phyloP scores from a whole-genome alignment of 2,888 invertebrate genomes.

The Drosophila affinis region DNA sequence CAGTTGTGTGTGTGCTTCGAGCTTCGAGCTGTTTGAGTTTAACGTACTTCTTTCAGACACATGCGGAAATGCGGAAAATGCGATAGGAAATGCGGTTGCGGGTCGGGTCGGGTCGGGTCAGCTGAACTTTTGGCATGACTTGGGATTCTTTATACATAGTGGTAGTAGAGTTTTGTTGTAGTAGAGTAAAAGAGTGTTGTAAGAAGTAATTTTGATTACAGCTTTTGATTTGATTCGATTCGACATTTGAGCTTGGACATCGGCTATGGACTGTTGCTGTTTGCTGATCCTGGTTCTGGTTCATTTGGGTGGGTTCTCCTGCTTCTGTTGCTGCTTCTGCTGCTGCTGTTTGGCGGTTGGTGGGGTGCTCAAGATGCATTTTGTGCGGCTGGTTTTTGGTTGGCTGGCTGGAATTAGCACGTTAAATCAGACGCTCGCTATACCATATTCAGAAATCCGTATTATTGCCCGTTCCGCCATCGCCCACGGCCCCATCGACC shows the following conservation, averaged over 20 bases:
- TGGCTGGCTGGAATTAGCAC: constrained; percentile 79
- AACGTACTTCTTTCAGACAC: constrained; percentile 75
- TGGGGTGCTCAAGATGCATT: constrained; percentile 20
- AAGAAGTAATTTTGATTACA: constrained; percentile 65
- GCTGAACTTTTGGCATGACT: constrained; percentile 20
- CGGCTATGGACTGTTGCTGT: constrained; percentile 22
- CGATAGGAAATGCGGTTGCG: constrained; percentile 10
- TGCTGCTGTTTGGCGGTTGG: constrained; percentile 17
- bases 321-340: not conserved
- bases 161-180: constrained; percentile 7
- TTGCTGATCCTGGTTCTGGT: constrained; percentile 15
- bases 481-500: constrained; percentile 80
- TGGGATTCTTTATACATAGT: constrained; percentile 42
- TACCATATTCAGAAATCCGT: constrained; percentile 89
- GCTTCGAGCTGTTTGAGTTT: constrained; percentile 74
- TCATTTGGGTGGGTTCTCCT: constrained; percentile 25
- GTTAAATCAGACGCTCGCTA: constrained; percentile 89
- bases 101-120: not conserved
- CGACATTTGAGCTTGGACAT: constrained; percentile 39
- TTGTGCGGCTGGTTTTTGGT: constrained; percentile 18
- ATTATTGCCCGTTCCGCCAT: constrained; percentile 82
- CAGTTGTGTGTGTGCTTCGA: constrained; percentile 39
- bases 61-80: constrained; percentile 36
- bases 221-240: constrained; percentile 68
- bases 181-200: constrained; percentile 1